phyloP scores from a whole-genome alignment of 2,113 vertebrate genomes.

The Phrynocephalus versicolor region DNA sequence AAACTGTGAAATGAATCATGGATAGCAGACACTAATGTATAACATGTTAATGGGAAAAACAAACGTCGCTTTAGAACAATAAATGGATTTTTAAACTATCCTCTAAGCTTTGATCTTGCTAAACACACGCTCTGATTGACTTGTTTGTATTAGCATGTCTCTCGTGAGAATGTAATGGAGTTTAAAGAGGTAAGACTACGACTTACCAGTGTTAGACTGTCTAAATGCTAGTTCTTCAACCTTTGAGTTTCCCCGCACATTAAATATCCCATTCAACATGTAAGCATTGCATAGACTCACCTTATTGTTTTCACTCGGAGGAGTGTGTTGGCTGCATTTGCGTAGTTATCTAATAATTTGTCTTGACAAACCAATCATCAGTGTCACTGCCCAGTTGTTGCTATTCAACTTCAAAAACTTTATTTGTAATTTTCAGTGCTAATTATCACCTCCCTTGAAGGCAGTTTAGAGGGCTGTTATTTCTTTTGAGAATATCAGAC shows the following conservation, averaged over 20 bases:
- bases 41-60: slow-evolving; percentile 88
- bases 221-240: slow-evolving; percentile 85
- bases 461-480: slow-evolving; percentile 92
- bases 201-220: slow-evolving; percentile 88
- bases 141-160: slow-evolving; percentile 94
- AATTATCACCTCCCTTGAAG: slow-evolving; percentile 90
- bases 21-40: slow-evolving; percentile 90
- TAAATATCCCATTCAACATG: slow-evolving; percentile 86
- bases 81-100: slow-evolving; percentile 93
- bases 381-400: slow-evolving; percentile 90
- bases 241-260: slow-evolving; percentile 84
- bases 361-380: slow-evolving; percentile 86
- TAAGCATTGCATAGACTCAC: slow-evolving; percentile 87
- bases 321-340: slow-evolving; percentile 85
- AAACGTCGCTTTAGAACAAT: slow-evolving; percentile 87
- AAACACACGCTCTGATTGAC: slow-evolving; percentile 96
- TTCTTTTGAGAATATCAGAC: slow-evolving; percentile 98
- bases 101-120: slow-evolving; percentile 93
- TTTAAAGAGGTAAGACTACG: slow-evolving; percentile 98
- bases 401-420: slow-evolving; percentile 90
- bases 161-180: slow-evolving; percentile 94
- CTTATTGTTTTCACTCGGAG: slow-evolving; percentile 86
- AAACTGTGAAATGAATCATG: slow-evolving; percentile 90
- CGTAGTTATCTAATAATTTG: slow-evolving; percentile 82
- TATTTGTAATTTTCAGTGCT: slow-evolving; percentile 94